Conservation (phyloP, 1,140 invertebrate genomes). For the Steinernema feltiae region DNA sequence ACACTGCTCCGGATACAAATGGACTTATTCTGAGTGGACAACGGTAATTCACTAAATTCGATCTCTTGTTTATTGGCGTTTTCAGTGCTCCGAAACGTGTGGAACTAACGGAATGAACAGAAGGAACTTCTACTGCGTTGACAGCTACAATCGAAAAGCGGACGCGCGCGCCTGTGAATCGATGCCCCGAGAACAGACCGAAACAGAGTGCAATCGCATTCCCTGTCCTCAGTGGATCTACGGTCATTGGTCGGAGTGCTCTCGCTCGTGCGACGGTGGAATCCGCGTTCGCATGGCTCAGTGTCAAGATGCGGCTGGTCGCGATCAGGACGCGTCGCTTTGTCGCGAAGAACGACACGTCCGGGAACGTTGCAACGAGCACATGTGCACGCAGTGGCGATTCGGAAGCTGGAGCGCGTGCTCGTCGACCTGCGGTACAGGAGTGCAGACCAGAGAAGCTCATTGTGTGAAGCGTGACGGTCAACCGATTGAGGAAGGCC, state of each 20-base stretch:
- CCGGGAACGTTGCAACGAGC: constrained; percentile 49
- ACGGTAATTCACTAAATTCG: constrained; percentile 21
- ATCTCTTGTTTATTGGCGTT: constrained; percentile 7
- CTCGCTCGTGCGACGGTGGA: constrained; percentile 69
- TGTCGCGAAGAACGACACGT: constrained; percentile 41
- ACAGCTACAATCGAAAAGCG: constrained; percentile 49
- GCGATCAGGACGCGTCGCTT: constrained; percentile 35
- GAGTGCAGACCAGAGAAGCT: constrained; percentile 65
- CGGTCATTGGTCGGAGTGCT: constrained; percentile 64
- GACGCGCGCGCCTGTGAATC: constrained; percentile 39
- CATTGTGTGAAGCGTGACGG: constrained; percentile 62
- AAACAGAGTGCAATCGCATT: constrained; percentile 49
- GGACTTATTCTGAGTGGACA: constrained; percentile 52
- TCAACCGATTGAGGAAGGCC: constrained; percentile 4
- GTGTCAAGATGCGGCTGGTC: constrained; percentile 63
- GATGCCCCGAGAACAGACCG: constrained; percentile 39
- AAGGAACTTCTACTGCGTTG: constrained; percentile 62
- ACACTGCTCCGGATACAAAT: constrained; percentile 46
- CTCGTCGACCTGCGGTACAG: constrained; percentile 67
- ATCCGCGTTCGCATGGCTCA: constrained; percentile 64
- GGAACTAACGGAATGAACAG: constrained; percentile 67
- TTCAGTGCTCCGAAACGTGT: constrained; percentile 59
- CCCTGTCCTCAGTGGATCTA: constrained; percentile 54
- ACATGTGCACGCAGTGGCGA: constrained; percentile 50
- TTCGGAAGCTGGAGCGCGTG: constrained; percentile 63